Conservation (phyloP, 2,113 vertebrate genomes). For the Riparia riparia region DNA sequence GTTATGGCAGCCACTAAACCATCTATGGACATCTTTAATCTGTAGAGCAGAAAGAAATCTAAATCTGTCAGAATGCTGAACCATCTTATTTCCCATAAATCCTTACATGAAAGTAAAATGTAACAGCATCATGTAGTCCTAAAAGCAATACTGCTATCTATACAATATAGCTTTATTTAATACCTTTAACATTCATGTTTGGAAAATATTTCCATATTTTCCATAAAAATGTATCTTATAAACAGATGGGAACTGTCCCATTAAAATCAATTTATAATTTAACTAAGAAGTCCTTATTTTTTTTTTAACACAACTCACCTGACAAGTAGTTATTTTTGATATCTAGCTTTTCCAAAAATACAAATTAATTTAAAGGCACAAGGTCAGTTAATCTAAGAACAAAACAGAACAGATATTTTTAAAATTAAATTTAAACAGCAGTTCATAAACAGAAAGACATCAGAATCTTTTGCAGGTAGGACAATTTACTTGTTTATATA, state of each 20-base stretch:
- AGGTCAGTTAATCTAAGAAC: constrained; percentile 85
- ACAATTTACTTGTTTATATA: background rate
- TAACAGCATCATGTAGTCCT: background rate
- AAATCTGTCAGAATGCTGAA: background rate
- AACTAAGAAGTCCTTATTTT: background rate
- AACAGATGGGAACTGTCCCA: background rate
- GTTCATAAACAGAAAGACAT: background rate
- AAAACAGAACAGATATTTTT: background rate
- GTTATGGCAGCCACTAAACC: constrained; percentile 78
- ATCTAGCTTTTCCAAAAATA: constrained; percentile 87
- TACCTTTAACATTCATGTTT: background rate
- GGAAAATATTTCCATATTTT: background rate
- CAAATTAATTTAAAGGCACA: constrained; percentile 79
- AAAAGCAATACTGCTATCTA: background rate
- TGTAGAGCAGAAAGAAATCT: constrained; percentile 52
- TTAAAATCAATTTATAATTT: background rate
- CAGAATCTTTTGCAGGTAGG: background rate
- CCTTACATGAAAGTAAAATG: background rate
- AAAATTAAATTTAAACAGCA: background rate
- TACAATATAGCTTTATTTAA: background rate
- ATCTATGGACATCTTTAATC: constrained; percentile 76
- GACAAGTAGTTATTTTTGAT: constrained; percentile 90
- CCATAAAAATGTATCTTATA: background rate
- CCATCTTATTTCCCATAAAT: background rate
- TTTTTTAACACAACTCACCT: constrained; percentile 77